A percentile compares a stretch with the other conserved stretches of the same genome.
These are phyloP conservation scores for Oscarella lobularis DNA, from an alignment of 37 sponge, comb jelly and placozoan species.

Conservation along the genomic window DNA sequence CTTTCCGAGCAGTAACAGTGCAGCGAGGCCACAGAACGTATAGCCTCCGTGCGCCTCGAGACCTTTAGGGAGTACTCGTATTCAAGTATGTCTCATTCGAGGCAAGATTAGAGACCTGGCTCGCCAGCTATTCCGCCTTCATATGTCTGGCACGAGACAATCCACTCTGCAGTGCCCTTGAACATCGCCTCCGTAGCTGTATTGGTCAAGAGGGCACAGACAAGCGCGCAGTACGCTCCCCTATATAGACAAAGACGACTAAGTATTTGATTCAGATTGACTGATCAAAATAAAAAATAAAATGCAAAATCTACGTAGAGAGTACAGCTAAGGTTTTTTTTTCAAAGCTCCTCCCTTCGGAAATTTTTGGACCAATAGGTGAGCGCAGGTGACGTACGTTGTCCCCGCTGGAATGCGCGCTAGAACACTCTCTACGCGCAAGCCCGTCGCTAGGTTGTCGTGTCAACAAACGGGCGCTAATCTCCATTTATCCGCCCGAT, in stretches of 20 bases:
- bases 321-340: not conserved
- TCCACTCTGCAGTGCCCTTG: conserved; percentile 62
- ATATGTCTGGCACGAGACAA: conserved; percentile 85
- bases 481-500: too few species aligned
- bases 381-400: too few species aligned
- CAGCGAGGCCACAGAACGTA: conserved; percentile 89
- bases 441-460: too few species aligned
- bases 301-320: not conserved
- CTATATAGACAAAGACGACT: too few species aligned
- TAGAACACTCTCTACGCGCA: too few species aligned
- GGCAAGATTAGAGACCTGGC: conserved; percentile 6
- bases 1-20: conserved; percentile 57
- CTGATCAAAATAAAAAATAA: not conserved
- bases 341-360: not conserved
- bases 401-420: too few species aligned
- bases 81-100: too few species aligned
- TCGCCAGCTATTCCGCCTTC: conserved; percentile 59
- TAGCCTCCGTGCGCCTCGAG: conserved; percentile 95
- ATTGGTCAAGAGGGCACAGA: conserved; percentile 60
- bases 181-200: conserved; percentile 39
- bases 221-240: conserved; percentile 84
- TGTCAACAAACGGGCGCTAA: too few species aligned
- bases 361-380: not conserved
- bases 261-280: too few species aligned
- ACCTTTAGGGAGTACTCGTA: too few species aligned